Base-by-base conservation (phyloP, 2,888 invertebrate species). In the Ypsolopha sequella region DNA sequence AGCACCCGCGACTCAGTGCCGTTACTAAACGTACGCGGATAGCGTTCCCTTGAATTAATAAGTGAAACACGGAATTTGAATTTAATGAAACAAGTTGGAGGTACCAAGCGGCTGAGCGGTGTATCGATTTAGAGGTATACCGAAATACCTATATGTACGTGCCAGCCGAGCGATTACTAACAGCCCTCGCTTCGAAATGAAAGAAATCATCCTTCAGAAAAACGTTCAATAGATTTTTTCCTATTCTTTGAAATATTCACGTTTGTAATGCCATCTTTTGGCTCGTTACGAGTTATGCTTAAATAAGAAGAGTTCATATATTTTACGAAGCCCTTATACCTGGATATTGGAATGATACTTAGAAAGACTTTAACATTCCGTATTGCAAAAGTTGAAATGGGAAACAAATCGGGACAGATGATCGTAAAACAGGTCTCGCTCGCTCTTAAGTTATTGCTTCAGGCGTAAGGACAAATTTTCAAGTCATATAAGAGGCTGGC, bases 1-100 rank as follows among this genome's bases (percentile, higher is more conserved):
- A 81, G 66, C 69, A 68, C 61, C 64, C 72, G 68, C 62, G 63
- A 69, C 66, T 14, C 36, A 8, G n/a, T 36, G 47, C 36, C 14
- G 46, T 14, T 11, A 62, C 62, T 64, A 66, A 63, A 68, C 75
- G 80, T 76, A 73, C 73, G 69, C 68, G 60, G 68, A 66, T 73
- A 78, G 74, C 75, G 74, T 64, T 66, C 68, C 65, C 70, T 73
- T 82, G 84, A 87, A 86, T 87, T 87, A 86, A 87, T 87, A 87
- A 87, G 80, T 84, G 81, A 77, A 86, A 85, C 86, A 82, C 79
- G 80, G 84, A 87, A 87, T 87, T 86, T 87, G 85, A 87, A 87
- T 87, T 86, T 87, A 87, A 87, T 87, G 86, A 87, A 86, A 87
- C 86, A 87, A 87, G 80, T 87, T 87, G 70, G 75, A 68, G 64